phyloP scores from a whole-genome alignment of 92 coral and sea anemone genomes.

The Galaxea fascicularis region DNA sequence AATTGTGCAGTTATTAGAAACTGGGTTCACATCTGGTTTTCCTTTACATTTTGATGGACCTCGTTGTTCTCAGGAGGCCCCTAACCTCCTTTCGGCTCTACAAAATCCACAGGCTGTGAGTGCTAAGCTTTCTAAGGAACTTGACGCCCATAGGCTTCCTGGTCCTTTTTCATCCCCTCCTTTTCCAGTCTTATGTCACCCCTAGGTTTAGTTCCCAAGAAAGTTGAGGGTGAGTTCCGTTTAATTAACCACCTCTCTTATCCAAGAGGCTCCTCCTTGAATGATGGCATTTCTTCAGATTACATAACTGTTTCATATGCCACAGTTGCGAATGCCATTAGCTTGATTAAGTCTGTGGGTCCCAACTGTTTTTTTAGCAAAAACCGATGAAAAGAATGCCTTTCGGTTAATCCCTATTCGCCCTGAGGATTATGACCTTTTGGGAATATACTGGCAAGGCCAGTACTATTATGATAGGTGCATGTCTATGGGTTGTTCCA shows the following conservation, averaged over 20 bases:
- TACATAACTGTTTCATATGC: conserved; percentile 38
- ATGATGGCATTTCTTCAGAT: conserved; percentile 15
- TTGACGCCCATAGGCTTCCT: conserved; percentile 43
- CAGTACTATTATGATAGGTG: conserved; percentile 20
- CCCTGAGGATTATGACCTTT: conserved; percentile 13
- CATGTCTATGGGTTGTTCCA: too few species aligned
- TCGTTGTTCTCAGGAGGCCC: conserved; percentile 21
- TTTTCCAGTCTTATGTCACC: conserved; percentile 48
- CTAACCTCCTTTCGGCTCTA: conserved; percentile 42
- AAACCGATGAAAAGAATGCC: conserved; percentile 22
- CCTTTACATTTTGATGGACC: conserved; percentile 61
- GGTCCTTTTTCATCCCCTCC: conserved; percentile 50
- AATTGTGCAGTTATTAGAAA: conserved; percentile 6
- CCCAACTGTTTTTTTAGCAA: conserved; percentile 14
- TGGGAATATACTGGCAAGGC: conserved; percentile 25
- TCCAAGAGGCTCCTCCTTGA: conserved; percentile 39
- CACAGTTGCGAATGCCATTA: conserved; percentile 57
- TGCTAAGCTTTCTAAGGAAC: conserved; percentile 39
- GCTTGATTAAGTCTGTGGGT: conserved; percentile 15
- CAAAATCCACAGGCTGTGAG: conserved; percentile 37
- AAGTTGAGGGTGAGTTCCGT: conserved; percentile 53
- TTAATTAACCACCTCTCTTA: conserved; percentile 46
- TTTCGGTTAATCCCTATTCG: conserved; percentile 37
- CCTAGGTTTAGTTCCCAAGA: conserved; percentile 62
- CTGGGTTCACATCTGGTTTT: conserved; percentile 63